phyloP scores from a whole-genome alignment of 2,797 vertebrate species.

The Anguilla megastoma region DNA sequence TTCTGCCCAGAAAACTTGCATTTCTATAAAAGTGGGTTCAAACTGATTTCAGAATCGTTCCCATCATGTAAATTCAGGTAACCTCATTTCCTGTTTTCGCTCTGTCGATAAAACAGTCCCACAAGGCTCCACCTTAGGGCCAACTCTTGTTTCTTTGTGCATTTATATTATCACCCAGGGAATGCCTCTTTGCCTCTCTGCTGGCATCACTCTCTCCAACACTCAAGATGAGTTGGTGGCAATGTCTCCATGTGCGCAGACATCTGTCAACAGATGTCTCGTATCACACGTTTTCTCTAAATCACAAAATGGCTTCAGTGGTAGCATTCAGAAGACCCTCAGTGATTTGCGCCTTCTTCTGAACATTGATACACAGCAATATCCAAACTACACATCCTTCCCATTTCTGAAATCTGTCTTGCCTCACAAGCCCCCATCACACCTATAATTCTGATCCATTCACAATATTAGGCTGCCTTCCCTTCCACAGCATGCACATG shows the following conservation, averaged over 20 bases:
- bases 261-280: neutral
- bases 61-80: neutral
- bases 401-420: neutral
- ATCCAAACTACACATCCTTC: neutral
- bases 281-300: neutral
- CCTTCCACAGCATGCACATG: neutral
- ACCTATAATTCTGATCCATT: neutral
- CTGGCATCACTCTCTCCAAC: neutral
- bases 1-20: neutral
- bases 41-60: neutral
- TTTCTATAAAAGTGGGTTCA: neutral
- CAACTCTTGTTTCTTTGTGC: neutral
- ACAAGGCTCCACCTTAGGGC: neutral
- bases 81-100: neutral
- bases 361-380: neutral
- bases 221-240: neutral
- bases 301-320: neutral
- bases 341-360: neutral
- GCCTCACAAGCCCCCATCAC: neutral
- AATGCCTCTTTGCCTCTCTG: neutral
- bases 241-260: too few relatives aligned
- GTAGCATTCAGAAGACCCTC: neutral
- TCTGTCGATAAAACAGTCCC: neutral
- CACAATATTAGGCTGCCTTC: neutral
- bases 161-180: neutral